phyloP scores from a whole-genome alignment of 2,113 vertebrate genomes.

The Gobio gobio region DNA sequence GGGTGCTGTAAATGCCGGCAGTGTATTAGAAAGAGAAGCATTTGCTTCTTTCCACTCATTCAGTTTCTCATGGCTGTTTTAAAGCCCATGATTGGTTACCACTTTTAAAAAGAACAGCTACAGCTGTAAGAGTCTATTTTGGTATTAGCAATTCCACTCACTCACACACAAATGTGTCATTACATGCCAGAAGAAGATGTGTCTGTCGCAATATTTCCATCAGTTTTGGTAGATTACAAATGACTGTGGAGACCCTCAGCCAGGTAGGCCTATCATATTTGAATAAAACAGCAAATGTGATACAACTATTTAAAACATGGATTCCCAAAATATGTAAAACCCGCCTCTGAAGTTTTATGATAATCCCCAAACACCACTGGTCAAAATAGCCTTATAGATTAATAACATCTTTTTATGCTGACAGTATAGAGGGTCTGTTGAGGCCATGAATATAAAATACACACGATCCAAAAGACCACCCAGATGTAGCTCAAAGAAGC shows the following conservation, averaged over 20 bases:
- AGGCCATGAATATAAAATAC: background rate
- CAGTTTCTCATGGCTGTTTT: background rate
- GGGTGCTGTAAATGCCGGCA: conserved; percentile 17
- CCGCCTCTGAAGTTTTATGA: too few relatives aligned
- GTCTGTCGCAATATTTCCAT: background rate
- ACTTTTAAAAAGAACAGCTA: background rate
- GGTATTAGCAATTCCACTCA: background rate
- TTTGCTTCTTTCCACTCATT: conserved; percentile 21
- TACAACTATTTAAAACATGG: background rate
- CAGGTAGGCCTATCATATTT: background rate
- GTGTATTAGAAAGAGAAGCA: conserved; percentile 20
- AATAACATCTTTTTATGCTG: background rate
- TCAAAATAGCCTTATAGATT: background rate
- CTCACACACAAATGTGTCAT: background rate
- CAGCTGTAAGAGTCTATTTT: conserved; percentile 15
- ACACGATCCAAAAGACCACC: too few relatives aligned
- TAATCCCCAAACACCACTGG: background rate
- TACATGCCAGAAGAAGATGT: background rate
- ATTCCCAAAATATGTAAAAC: background rate
- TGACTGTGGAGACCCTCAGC: background rate
- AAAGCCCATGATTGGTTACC: conserved; percentile 26
- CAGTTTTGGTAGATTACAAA: background rate
- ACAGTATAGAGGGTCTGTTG: background rate
- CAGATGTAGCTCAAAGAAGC: background rate
- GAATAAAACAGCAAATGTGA: background rate